Conservation (phyloP, 2,113 vertebrate species). For the Hippocampus abdominalis region DNA sequence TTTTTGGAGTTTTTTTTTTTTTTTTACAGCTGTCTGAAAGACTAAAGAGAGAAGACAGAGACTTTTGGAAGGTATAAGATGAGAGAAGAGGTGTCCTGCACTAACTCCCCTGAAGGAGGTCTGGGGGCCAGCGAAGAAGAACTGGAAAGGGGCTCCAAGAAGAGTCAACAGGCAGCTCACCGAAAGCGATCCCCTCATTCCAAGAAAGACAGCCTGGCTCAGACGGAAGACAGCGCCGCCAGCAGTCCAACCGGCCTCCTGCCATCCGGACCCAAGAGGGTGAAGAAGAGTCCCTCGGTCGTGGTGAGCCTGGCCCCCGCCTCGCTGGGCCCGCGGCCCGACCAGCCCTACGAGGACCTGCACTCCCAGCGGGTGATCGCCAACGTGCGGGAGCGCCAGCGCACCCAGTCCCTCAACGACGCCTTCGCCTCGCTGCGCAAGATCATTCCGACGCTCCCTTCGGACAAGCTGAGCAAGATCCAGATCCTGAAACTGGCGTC, state of each 20-base stretch:
- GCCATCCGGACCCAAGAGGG: constrained; percentile 56
- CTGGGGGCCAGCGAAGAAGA: constrained; percentile 79
- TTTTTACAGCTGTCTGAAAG: constrained; percentile 1
- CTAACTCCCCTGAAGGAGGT: constrained; percentile 80
- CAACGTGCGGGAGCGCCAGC: constrained; percentile 84
- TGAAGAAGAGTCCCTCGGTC: constrained; percentile 64
- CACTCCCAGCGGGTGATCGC: constrained; percentile 84
- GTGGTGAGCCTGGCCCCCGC: constrained; percentile 63
- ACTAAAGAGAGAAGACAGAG: constrained; percentile 7
- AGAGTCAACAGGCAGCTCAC: constrained; percentile 49
- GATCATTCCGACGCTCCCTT: constrained; percentile 87
- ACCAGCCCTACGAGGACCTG: constrained; percentile 77
- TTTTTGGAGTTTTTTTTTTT: too few relatives aligned
- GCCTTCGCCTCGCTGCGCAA: constrained; percentile 84
- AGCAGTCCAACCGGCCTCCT: constrained; percentile 60
- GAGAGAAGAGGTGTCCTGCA: constrained; percentile 80
- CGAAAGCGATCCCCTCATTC: constrained; percentile 75
- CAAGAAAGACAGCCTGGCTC: constrained; percentile 55
- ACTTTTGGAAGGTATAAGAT: constrained; percentile 49
- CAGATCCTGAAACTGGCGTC: constrained; percentile 87
- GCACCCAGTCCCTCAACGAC: constrained; percentile 85
- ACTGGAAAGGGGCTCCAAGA: constrained; percentile 71
- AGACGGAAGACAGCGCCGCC: constrained; percentile 56
- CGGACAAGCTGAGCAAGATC: constrained; percentile 90
- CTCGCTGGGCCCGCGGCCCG: constrained; percentile 66